phyloP scores from a whole-genome alignment of 2,113 vertebrate species.

The Poeciliopsis occidentalis region DNA sequence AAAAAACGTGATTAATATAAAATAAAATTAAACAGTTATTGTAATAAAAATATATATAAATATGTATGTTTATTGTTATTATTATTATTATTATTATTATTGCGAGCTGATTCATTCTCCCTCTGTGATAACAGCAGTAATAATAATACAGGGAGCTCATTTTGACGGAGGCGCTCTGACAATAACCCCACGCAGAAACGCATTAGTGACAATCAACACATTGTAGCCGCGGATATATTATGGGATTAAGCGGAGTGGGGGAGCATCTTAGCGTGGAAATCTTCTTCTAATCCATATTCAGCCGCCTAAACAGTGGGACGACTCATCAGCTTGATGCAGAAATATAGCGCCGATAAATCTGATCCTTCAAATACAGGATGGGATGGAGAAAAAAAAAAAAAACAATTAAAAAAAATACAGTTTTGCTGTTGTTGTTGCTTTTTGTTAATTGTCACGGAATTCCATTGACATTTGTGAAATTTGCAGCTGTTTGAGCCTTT shows the following conservation, averaged over 20 bases:
- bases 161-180: conserved; percentile 62
- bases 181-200: conserved; percentile 68
- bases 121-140: neutral
- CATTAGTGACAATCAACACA: conserved; percentile 81
- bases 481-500: conserved; percentile 33
- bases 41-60: no score
- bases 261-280: conserved; percentile 76
- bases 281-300: conserved; percentile 76
- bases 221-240: conserved; percentile 69
- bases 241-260: conserved; percentile 72
- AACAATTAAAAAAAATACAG: no score
- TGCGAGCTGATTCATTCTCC: neutral
- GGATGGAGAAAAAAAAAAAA: neutral
- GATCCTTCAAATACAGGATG: neutral
- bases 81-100: neutral
- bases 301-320: conserved; percentile 58
- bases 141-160: conserved; percentile 15
- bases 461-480: neutral
- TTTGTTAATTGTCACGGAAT: neutral
- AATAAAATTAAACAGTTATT: no score
- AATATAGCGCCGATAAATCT: conserved; percentile 35
- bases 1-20: no score
- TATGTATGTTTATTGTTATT: no score
- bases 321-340: conserved; percentile 61
- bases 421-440: neutral